Evolutionary conservation across 1,140 invertebrate species (phyloP), one percentile per base, ranked within the genome.

Genomic region (Grapholita molesta): DNA sequence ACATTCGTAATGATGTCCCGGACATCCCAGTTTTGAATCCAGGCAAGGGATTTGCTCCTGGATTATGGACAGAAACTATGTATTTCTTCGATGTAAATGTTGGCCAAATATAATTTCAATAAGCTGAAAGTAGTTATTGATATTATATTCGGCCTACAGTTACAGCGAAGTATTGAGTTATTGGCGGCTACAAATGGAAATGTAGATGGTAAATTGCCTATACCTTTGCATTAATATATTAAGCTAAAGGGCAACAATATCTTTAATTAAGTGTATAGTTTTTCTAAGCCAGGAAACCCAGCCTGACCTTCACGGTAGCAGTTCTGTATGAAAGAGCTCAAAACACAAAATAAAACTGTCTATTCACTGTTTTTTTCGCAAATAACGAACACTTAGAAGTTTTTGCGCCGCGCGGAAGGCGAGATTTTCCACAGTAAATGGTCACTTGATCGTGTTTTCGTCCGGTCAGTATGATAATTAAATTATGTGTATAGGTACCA

Each of bases 311-410:
- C 55, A 61, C 55, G 55, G 24, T 61, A 11, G 9, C 55, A 61
- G 55, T 61, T 61, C 55, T 61, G 55, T 61, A 30, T 28, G 15
- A 28, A 30, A 32, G 24, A 61, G 25, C 25, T 15, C 55, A 61
- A 25, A 61, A 61, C 25, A 48, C 15, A 61, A 25, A 61, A 61
- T 25, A 61, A 61, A 61, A 61, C 55, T 61, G 55, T 61, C 55
- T 28, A 30, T 28, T 61, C 55, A 61, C 55, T 30, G 55, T 61
- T 61, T 61, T 61, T 25, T 32, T 6, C n/a, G 15, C 15, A 32
- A 25, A 28, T n/a, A 61, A 61, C 53, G 28, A 25, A 55, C 55
- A 61, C 55, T 28, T 48, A 48, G n/a, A n/a, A 28, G 0, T 61
- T 61, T 61, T 61, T 61, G 55, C 8, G 55, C 4, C 0, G 55